Conservation (phyloP, 1,140 invertebrate genomes). For the Limonius californicus region DNA sequence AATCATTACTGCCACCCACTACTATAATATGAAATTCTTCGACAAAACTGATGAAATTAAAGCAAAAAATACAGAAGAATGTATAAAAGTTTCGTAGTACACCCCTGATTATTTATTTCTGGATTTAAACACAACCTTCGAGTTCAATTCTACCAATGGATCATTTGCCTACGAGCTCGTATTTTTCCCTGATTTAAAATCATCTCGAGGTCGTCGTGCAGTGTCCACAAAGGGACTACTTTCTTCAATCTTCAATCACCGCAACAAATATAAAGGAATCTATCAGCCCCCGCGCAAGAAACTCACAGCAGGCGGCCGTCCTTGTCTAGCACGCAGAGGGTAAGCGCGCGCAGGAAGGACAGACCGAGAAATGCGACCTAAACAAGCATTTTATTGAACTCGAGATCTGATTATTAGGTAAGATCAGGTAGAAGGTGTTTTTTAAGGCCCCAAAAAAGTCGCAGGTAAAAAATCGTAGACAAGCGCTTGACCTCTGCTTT, state of each 20-base stretch:
- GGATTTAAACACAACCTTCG: not conserved
- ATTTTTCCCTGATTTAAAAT: too few relatives aligned
- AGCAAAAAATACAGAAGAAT: too few relatives aligned
- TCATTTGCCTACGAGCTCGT: too few relatives aligned
- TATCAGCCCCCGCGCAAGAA: not conserved
- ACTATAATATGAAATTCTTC: too few relatives aligned
- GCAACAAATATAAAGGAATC: not conserved
- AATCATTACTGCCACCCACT: too few relatives aligned
- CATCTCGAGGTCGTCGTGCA: not conserved
- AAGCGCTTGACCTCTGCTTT: constrained; percentile 12
- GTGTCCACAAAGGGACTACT: constrained; percentile 6
- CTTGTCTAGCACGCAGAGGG: not conserved
- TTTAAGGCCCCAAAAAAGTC: constrained; percentile 24
- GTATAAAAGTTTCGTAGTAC: too few relatives aligned
- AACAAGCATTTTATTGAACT: constrained; percentile 14
- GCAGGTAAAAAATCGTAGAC: constrained; percentile 14
- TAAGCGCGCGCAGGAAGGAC: not conserved
- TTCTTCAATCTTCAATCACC: constrained; percentile 8
- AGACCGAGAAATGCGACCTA: not conserved
- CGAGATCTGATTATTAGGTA: constrained; percentile 24
- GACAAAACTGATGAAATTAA: too few relatives aligned
- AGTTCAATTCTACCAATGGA: not conserved
- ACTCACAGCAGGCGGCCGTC: not conserved
- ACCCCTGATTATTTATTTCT: too few relatives aligned
- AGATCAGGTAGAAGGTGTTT: constrained; percentile 24